Evolutionary conservation across 2,888 invertebrate genomes (phyloP), one percentile per base, ranked within the genome.

Genomic region (Brachynemurus nebulosus): DNA sequence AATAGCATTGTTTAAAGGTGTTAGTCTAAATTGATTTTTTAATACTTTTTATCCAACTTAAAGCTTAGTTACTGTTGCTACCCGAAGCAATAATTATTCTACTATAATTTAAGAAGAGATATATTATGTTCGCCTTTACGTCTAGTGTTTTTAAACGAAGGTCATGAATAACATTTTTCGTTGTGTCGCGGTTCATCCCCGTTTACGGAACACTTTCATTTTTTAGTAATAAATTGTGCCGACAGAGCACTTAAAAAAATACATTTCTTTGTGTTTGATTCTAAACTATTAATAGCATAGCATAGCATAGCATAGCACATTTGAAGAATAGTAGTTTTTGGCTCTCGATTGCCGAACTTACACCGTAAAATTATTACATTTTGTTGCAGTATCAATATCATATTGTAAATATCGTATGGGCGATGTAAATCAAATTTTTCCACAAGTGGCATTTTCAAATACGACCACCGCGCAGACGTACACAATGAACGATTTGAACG

Each of bases 401-500:
- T 74, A 74, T 49, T 74, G 73, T 55, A 74, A 74, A 53, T 65
- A 72, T 52, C 71, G 67, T 45, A 65, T 65, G 64, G 64, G 66
- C 14, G 62, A 64, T 53, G 63, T 62, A 16, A 65, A 62, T 46
- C 62, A 60, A 48, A 61, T 64, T 12, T 65, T 64, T 50, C 61
- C 64, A 4, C 62, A 62, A 53, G 64, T 62, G 23, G 65, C 62
- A 47, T 52, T 54, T 4, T 54, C 54, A 20, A 56, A 55, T 20
- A 57, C 56, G 11, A 62, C 58, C 48, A 61, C 62, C 11, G 60
- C 63, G 9, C 45, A 50, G 30, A 65, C 64, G 33, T 75, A 74
- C 50, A 74, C 76, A 0, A 56, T 80, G 53, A 74, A 73, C 8
- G 82, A 83, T 57, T 78, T 84, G 7, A 76, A 80, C 2, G 74